These are phyloP conservation scores for Eristalis intricaria DNA, from an alignment of 2,888 invertebrate species.

Conservation along the genomic window DNA sequence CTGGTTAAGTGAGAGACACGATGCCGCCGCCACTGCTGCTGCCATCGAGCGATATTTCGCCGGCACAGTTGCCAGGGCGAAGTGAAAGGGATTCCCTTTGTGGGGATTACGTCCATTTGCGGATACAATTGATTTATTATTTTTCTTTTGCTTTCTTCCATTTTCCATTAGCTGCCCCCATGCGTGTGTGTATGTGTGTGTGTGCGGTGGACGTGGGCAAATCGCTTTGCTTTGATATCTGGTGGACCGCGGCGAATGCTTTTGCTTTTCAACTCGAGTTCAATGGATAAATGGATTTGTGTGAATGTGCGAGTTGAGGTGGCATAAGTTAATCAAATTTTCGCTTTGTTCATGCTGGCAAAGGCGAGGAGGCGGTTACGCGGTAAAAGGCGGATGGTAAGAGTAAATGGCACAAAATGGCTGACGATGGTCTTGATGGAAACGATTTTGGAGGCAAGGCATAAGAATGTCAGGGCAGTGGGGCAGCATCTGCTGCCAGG, in stretches of 20 bases:
- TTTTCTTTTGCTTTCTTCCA: constrained; percentile 1
- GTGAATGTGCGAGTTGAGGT: constrained; percentile 2
- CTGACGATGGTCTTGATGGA: no score
- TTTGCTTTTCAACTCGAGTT: constrained; percentile 11
- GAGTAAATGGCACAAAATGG: no score
- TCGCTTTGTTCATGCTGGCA: background rate
- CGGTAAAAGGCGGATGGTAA: no score
- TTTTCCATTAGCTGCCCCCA: constrained; percentile 37
- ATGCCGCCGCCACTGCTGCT: background rate
- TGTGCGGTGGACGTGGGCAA: constrained; percentile 24
- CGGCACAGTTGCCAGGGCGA: background rate
- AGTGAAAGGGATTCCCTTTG: constrained; percentile 31
- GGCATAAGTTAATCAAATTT: constrained; percentile 17
- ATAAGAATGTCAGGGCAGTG: no score
- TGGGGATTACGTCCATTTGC: constrained; percentile 50
- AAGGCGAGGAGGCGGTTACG: background rate
- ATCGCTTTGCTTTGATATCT: constrained; percentile 58
- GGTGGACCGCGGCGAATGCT: background rate
- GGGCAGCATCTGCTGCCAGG: no score
- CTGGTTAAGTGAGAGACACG: constrained; percentile 29
- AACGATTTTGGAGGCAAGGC: no score
- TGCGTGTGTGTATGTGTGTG: no score
- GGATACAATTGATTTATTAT: constrained; percentile 56
- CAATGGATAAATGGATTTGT: constrained; percentile 47
- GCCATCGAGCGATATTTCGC: background rate